Base-by-base conservation (phyloP, 2,888 invertebrate genomes). In the Philopedon plagiatum region DNA sequence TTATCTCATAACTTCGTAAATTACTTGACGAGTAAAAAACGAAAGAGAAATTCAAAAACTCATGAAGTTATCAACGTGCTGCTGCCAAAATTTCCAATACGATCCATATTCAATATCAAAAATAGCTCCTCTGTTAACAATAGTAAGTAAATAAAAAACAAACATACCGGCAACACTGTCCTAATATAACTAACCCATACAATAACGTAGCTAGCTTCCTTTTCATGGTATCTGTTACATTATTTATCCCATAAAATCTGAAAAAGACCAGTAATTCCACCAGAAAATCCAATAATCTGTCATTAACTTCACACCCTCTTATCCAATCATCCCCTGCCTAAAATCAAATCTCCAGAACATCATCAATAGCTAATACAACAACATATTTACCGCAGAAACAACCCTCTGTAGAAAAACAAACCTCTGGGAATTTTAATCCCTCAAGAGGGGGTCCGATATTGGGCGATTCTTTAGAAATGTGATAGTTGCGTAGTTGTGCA, bases 251-350 rank as follows among this genome's bases (percentile, higher is more conserved):
- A 54, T 29, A 29, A 54, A 41, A 32, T 29, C 8, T 15, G 9
- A n/a, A 29, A 56, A 26, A 21, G 46, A 44, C 41, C 46, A 63
- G 13, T 37, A 63, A 56, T 39, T 29, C 57, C 41, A 51, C 44
- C 60, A 46, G 67, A 74, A 74, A 75, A 75, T 75, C 72, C 72
- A 71, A 75, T 75, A 75, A 75, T 69, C 75, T 62, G 61, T 72
- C 72, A 75, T 73, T 75, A 75, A 73, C 66, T 72, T 75, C 65
- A 54, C 75, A 75, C 75, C 75, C 75, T 75, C 75, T 75, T 73
- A 70, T 56, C 39, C 72, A 72, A 75, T 71, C 71, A 70, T 73
- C 69, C 65, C 66, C 65, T 49, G 15, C 8, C 37, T 26, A 44
- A 54, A 74, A 67, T 68, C 74, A 71, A 74, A 74, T 71, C 72